Percentiles rank a stretch among this genome's conserved stretches.
Evolutionary conservation across 2,113 vertebrate genomes (phyloP).

Genomic region (Stigmatopora nigra): DNA sequence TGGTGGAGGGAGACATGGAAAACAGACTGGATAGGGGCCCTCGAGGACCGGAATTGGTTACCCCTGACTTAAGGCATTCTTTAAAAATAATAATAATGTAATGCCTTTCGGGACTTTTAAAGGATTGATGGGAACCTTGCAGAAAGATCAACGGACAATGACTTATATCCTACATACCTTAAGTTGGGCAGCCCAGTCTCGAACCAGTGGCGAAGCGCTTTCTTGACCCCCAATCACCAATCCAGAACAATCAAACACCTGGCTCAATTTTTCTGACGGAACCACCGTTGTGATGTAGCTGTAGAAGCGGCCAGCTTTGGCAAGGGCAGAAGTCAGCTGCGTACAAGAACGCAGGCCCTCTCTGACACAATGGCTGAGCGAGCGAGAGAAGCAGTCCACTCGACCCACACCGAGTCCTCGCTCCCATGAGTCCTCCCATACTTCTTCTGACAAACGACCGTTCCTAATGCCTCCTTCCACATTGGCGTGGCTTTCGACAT

Average conservation of each 20-base stretch:
- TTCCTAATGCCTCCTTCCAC: slow-evolving; percentile 37
- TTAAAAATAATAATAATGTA: no score
- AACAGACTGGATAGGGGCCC: no score
- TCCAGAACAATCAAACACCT: slow-evolving; percentile 61
- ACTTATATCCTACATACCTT: slow-evolving; percentile 44
- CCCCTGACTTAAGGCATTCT: no score
- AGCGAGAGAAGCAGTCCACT: slow-evolving; percentile 71
- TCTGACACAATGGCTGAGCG: slow-evolving; percentile 65
- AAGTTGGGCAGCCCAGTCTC: slow-evolving; percentile 69
- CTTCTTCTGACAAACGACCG: slow-evolving; percentile 33
- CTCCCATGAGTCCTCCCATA: slow-evolving; percentile 59
- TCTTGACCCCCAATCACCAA: slow-evolving; percentile 26
- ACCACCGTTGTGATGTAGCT: slow-evolving; percentile 72
- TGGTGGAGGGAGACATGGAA: no score
- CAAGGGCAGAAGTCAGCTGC: slow-evolving; percentile 60
- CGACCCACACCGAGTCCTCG: slow-evolving; percentile 63
- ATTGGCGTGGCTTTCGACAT: slow-evolving; percentile 16
- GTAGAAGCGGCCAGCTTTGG: slow-evolving; percentile 69
- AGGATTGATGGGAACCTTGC: no score
- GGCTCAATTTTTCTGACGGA: slow-evolving; percentile 68
- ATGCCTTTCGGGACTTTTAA: no score
- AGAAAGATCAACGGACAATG: neutral
- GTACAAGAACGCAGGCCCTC: slow-evolving; percentile 64
- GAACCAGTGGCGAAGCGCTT: slow-evolving; percentile 15
- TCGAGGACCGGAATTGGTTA: no score